Base-by-base conservation (phyloP, 2,797 vertebrate genomes). In the Smutsia gigantea region DNA sequence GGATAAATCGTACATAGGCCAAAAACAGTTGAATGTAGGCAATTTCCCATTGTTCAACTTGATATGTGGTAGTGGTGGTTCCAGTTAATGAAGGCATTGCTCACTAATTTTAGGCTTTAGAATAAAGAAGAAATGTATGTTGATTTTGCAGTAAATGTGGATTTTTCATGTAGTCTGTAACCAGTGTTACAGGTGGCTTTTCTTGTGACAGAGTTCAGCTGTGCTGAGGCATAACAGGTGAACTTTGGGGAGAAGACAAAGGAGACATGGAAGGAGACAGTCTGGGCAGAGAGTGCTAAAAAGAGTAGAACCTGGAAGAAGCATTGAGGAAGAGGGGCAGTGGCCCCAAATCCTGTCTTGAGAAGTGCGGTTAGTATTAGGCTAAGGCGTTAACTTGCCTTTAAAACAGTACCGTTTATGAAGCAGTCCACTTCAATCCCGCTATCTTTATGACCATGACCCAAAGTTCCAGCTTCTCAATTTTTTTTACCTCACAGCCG, bases 101-200 rank as follows among this genome's bases (percentile, higher is more conserved):
- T 84, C 71, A 53, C 87, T 81, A 71, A 87, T 69, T 87, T 86
- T 66, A 81, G 59, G 39, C 23, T 92, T 85, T 74, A 39, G 49
- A 42, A 27, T 34, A 87, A 42, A 57, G 37, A 92, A 87, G 75
- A 93, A 83, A 75, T 31, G 12, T 75, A 49, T 71, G 51, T 27
- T 81, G 75, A 79, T 37, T 95, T 46, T 93, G 74, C 37, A n/a
- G 34, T n/a, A 74, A 59, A 57, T 83, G 31, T 89, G 63, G 39
- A 37, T 81, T 84, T 84, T 71, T 87, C 25, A 31, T 11, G 10
- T 59, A 7, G 23, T 72, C 64, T 90, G 0, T 90, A 75, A 69
- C 17, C 61, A 18, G 6, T 53, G 13, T 69, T 74, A 25, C 2
- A 39, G 25, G 49, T 59, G 68, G n/a, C 11, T 71, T 86, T 72